phyloP scores from a whole-genome alignment of 2,888 invertebrate genomes.

The Lacanobia wlatinum region DNA sequence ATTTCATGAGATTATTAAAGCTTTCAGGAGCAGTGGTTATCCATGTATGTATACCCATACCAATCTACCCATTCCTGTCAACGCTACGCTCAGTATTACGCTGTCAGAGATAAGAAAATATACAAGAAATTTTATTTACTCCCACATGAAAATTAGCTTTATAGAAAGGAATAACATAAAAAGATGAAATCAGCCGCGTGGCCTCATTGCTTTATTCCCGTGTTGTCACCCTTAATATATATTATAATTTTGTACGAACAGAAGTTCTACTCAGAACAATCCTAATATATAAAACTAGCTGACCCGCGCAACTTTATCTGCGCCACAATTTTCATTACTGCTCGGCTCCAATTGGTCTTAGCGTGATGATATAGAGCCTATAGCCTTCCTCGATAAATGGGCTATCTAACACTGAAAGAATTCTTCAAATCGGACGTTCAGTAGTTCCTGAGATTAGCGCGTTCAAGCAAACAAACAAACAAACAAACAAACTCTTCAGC shows the following conservation, averaged over 20 bases:
- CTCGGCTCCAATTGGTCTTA: no score
- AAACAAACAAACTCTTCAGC: no score
- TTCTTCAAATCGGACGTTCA: no score
- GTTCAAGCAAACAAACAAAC: no score
- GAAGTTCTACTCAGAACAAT: slow-evolving; percentile 11
- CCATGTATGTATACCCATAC: not conserved
- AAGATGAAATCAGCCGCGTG: slow-evolving; percentile 47
- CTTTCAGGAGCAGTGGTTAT: not conserved
- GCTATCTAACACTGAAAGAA: no score
- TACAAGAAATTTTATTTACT: slow-evolving; percentile 27
- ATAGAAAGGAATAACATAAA: slow-evolving; percentile 41
- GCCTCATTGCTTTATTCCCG: slow-evolving; percentile 31
- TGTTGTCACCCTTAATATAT: slow-evolving; percentile 2
- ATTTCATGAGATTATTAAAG: not conserved
- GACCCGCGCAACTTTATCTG: no score
- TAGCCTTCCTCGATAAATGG: no score
- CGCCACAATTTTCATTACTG: no score
- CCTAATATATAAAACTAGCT: no score
- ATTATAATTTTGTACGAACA: not conserved
- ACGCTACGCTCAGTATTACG: not conserved
- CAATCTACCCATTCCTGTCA: not conserved
- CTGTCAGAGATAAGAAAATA: not conserved
- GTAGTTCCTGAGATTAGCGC: no score
- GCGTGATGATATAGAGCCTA: no score
- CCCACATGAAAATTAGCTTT: slow-evolving; percentile 44